These are phyloP conservation scores for Scaeva pyrastri DNA, from an alignment of 2,888 invertebrate genomes.

Conservation along the genomic window DNA sequence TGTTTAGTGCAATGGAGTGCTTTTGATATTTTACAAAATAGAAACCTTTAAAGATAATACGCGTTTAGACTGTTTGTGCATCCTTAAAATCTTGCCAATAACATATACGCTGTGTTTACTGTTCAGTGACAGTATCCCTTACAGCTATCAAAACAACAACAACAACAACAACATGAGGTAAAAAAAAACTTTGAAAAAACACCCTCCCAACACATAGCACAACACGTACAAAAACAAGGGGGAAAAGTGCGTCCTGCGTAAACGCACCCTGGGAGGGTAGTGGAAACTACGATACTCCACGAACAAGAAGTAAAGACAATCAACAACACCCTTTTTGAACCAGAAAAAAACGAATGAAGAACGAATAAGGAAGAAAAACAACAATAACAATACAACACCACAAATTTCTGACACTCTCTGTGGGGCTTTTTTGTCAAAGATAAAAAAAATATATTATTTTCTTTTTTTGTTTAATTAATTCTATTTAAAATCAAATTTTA, in stretches of 20 bases:
- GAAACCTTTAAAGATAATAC: too few species aligned
- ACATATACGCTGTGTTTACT: background rate
- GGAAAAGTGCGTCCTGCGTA: constrained; percentile 72
- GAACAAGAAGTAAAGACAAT: constrained; percentile 23
- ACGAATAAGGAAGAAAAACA: constrained; percentile 29
- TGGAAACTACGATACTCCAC: background rate
- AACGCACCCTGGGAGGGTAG: constrained; percentile 72
- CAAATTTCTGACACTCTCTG: constrained; percentile 6
- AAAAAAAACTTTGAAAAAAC: constrained; percentile 39
- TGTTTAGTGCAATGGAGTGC: too few species aligned
- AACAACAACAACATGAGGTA: constrained; percentile 19
- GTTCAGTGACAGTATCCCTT: constrained; percentile 9
- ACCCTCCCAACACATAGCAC: constrained; percentile 56
- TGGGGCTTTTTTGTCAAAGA: constrained; percentile 38
- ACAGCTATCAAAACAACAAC: constrained; percentile 47
- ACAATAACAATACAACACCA: constrained; percentile 23
- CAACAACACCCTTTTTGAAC: constrained; percentile 45
- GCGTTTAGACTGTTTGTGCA: background rate
- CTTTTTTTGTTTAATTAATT: background rate
- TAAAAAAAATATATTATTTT: background rate
- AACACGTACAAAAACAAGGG: constrained; percentile 38
- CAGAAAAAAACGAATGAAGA: constrained; percentile 7
- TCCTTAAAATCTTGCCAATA: background rate
- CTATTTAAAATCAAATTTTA: background rate
- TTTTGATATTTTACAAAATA: too few species aligned